Evolutionary conservation across 1,140 invertebrate genomes (phyloP).

Genomic region (Brachionus calyciflorus): DNA sequence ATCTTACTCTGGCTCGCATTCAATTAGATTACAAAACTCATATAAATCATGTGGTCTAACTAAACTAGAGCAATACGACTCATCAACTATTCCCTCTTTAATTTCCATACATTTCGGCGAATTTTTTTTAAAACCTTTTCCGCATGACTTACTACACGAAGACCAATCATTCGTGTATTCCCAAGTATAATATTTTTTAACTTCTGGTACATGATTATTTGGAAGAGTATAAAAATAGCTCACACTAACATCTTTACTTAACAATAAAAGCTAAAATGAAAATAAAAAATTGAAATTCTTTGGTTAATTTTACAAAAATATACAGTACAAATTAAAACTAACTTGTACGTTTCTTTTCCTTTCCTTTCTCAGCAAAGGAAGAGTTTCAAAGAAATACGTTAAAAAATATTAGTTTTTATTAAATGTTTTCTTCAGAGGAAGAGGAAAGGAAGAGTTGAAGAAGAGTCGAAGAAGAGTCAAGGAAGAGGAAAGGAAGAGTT

Average conservation of each 20-base stretch:
- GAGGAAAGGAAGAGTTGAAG: no score
- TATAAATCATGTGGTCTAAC: not conserved
- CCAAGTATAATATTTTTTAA: slow-evolving; percentile 34
- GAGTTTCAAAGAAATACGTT: no score
- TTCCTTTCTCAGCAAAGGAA: no score
- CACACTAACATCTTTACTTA: not conserved
- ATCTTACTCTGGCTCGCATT: slow-evolving; percentile 24
- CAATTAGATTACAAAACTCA: not conserved
- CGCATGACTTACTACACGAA: slow-evolving; percentile 36
- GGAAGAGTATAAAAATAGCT: slow-evolving; percentile 18
- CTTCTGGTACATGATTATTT: not conserved
- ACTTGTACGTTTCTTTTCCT: no score
- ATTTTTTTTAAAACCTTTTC: slow-evolving; percentile 29
- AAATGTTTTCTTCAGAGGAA: no score
- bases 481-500: no score
- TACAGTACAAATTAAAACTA: no score
- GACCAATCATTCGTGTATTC: slow-evolving; percentile 35
- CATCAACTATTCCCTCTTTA: slow-evolving; percentile 14
- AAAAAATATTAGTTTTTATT: no score
- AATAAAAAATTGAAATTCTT: not conserved
- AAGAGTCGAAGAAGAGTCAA: no score
- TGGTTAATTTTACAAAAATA: no score
- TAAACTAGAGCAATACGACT: not conserved
- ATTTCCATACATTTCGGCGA: slow-evolving; percentile 3
- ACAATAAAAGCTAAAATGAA: not conserved